Percentiles rank a stretch among this genome's conserved stretches.
Conservation (phyloP, 1,140 invertebrate species). For the Myzus persicae region DNA sequence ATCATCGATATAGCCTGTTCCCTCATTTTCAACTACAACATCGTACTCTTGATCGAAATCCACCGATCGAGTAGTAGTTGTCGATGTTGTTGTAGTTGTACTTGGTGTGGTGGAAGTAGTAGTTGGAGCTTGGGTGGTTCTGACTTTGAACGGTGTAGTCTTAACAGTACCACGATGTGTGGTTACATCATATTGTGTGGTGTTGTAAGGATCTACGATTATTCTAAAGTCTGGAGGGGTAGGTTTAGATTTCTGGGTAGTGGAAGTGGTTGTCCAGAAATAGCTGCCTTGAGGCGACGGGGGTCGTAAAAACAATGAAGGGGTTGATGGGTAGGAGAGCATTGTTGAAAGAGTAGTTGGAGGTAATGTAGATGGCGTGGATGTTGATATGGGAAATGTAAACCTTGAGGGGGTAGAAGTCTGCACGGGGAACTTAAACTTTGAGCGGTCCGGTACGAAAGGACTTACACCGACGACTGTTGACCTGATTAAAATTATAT, state of each 20-base stretch:
- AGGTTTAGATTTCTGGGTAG: constrained; percentile 33
- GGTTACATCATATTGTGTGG: constrained; percentile 33
- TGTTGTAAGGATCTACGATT: constrained; percentile 51
- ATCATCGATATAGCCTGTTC: constrained; percentile 28
- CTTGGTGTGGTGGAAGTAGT: background rate
- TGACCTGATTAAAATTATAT: constrained; percentile 58
- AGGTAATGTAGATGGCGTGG: background rate
- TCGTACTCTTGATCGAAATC: constrained; percentile 53
- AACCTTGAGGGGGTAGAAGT: background rate
- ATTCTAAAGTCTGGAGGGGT: constrained; percentile 38
- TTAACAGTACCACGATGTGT: constrained; percentile 44
- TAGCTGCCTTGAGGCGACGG: constrained; percentile 23
- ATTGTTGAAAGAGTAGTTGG: constrained; percentile 28
- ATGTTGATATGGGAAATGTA: background rate
- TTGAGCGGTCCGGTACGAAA: constrained; percentile 48
- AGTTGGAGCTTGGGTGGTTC: constrained; percentile 2
- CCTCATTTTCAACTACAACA: background rate
- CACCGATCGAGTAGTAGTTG: background rate
- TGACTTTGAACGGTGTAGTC: constrained; percentile 7
- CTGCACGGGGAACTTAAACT: constrained; percentile 25
- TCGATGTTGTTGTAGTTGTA: constrained; percentile 21
- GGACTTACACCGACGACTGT: constrained; percentile 56
- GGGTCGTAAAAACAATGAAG: constrained; percentile 33
- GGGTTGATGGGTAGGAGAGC: constrained; percentile 4
- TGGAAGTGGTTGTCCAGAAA: constrained; percentile 37